Percentiles rank a stretch among this genome's conserved stretches.
phyloP scores from a whole-genome alignment of 1,140 invertebrate species.

The Vanessa tameamea region DNA sequence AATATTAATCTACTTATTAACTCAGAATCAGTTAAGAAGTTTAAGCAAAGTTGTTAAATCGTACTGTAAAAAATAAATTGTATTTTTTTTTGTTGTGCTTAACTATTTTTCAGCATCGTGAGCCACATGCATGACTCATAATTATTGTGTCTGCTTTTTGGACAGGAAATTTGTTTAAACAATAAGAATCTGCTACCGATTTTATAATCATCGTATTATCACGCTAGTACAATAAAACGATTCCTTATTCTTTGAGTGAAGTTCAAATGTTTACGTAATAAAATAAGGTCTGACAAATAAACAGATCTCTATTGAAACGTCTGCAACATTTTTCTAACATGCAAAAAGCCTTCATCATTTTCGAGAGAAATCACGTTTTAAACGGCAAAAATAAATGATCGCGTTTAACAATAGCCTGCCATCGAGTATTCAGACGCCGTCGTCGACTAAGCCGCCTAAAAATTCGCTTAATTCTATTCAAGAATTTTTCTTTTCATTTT shows the following conservation, averaged over 20 bases:
- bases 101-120: too few species aligned
- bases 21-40: too few species aligned
- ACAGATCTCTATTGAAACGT: slow-evolving; percentile 14
- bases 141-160: too few species aligned
- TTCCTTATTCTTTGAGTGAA: neutral
- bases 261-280: neutral
- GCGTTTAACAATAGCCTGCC: slow-evolving; percentile 16
- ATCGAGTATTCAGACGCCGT: slow-evolving; percentile 26
- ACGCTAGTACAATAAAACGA: neutral
- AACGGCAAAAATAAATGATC: slow-evolving; percentile 26
- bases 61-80: too few species aligned
- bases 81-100: too few species aligned
- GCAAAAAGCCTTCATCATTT: slow-evolving; percentile 24
- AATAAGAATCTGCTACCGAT: too few species aligned
- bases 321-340: slow-evolving; percentile 20
- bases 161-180: too few species aligned
- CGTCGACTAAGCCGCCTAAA: slow-evolving; percentile 22
- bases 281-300: neutral
- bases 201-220: too few species aligned
- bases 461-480: slow-evolving; percentile 28
- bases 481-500: slow-evolving; percentile 26
- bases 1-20: too few species aligned
- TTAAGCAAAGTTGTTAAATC: too few species aligned
- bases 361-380: slow-evolving; percentile 24
- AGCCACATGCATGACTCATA: too few species aligned